Evolutionary conservation across 2,888 invertebrate species (phyloP).

Genomic region (Orgyia antiqua): DNA sequence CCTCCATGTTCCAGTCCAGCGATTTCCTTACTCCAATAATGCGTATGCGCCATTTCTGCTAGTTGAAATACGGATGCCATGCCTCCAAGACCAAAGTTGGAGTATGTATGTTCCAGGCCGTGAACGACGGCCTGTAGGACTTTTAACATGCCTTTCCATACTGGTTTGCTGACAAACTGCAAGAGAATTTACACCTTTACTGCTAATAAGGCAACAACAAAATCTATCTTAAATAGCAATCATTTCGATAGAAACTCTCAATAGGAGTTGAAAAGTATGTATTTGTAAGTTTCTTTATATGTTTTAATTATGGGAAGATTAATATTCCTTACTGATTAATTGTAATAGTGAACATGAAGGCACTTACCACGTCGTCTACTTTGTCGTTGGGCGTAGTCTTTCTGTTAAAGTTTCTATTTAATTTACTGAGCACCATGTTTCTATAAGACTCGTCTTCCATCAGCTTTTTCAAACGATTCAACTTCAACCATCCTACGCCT

Average conservation of each 20-base stretch:
- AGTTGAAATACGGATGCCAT: constrained; percentile 98
- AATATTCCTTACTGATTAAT: too few relatives aligned
- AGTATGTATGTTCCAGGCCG: constrained; percentile 94
- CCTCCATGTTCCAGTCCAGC: constrained; percentile 77
- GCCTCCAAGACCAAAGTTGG: constrained; percentile 96
- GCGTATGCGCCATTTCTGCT: constrained; percentile 98
- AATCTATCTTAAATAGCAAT: too few relatives aligned
- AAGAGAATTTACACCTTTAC: too few relatives aligned
- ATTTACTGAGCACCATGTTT: constrained; percentile 95
- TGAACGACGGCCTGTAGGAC: constrained; percentile 92
- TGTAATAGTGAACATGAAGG: too few relatives aligned
- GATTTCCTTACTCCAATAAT: constrained; percentile 96
- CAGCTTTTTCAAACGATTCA: constrained; percentile 93
- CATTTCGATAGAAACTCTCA: too few relatives aligned
- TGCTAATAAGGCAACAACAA: too few relatives aligned
- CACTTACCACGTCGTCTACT: constrained; percentile 97
- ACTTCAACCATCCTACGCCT: constrained; percentile 97
- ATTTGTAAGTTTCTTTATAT: too few relatives aligned
- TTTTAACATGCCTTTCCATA: constrained; percentile 98
- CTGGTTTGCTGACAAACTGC: constrained; percentile 90
- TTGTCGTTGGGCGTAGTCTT: constrained; percentile 97
- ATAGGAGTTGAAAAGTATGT: too few relatives aligned
- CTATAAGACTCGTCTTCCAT: constrained; percentile 99
- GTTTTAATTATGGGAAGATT: too few relatives aligned
- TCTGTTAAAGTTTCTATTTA: constrained; percentile 94